phyloP scores from a whole-genome alignment of 2,888 invertebrate species.

The Lasioglossum leucozonium region DNA sequence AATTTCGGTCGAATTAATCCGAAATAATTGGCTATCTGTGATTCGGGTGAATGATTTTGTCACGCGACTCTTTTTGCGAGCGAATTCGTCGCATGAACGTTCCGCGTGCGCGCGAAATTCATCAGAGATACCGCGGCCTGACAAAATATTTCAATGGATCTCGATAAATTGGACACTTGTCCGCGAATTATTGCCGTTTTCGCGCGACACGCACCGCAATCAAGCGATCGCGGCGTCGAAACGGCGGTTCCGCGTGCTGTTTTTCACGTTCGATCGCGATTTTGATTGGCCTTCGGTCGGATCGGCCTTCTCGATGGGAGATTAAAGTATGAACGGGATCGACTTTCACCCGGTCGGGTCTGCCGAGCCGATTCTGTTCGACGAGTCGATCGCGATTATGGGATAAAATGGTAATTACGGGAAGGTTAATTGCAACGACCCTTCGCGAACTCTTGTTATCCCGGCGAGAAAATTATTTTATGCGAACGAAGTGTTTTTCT shows the following conservation, averaged over 20 bases:
- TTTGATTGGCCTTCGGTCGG: constrained; percentile 30
- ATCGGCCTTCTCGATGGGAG: constrained; percentile 14
- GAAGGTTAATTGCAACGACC: constrained; percentile 30
- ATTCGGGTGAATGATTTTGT: not conserved
- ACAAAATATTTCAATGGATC: constrained; percentile 26
- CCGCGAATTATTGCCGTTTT: constrained; percentile 32
- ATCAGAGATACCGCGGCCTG: constrained; percentile 3
- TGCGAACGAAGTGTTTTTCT: not conserved
- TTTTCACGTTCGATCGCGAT: constrained; percentile 16
- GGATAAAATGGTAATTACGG: constrained; percentile 17
- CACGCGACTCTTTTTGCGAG: not conserved
- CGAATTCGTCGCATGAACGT: constrained; percentile 7
- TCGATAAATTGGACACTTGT: constrained; percentile 14
- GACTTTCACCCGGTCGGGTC: constrained; percentile 38
- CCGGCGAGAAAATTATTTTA: not conserved
- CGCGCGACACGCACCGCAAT: not conserved
- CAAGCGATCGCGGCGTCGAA: not conserved
- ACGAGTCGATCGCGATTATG: constrained; percentile 11
- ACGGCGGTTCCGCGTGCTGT: constrained; percentile 2
- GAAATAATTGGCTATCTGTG: not conserved
- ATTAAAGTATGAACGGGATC: constrained; percentile 31
- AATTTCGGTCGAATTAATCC: not conserved
- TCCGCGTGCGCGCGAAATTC: not conserved
- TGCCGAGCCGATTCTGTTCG: not conserved
- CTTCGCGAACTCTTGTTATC: not conserved